A percentile compares a stretch with the other conserved stretches of the same genome.
Conservation (phyloP, 2,797 vertebrate species). For the Enteromius unitaeniatus region DNA sequence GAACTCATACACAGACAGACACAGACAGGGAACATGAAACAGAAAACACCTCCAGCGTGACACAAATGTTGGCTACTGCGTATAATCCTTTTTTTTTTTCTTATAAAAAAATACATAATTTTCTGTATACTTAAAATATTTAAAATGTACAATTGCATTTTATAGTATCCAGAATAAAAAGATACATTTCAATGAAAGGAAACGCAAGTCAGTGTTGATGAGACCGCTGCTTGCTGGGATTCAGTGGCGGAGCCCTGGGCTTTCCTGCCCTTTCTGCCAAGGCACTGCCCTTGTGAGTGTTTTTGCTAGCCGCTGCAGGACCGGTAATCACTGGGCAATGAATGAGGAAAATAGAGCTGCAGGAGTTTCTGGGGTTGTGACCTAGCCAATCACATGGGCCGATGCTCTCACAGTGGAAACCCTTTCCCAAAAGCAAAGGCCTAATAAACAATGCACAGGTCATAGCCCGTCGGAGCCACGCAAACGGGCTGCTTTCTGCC, state of each 20-base stretch:
- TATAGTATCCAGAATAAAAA: background rate
- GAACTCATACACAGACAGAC: too few species aligned
- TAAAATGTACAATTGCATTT: background rate
- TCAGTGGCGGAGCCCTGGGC: background rate
- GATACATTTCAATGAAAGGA: background rate
- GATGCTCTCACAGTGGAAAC: conserved; percentile 40
- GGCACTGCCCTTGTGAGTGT: conserved; percentile 21
- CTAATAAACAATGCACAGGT: conserved; percentile 51
- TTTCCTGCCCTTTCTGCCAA: conserved; percentile 26
- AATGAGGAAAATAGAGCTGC: conserved; percentile 56
- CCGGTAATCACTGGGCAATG: conserved; percentile 40
- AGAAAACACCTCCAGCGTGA: too few species aligned
- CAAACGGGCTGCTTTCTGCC: conserved; percentile 33
- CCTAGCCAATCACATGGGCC: conserved; percentile 57
- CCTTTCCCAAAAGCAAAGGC: conserved; percentile 48
- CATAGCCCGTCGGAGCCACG: conserved; percentile 31
- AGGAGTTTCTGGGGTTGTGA: conserved; percentile 48
- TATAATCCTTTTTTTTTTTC: too few species aligned
- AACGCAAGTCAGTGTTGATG: background rate
- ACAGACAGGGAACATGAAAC: too few species aligned
- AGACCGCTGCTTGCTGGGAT: conserved; percentile 26
- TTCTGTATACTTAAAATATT: too few species aligned
- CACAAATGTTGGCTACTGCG: too few species aligned
- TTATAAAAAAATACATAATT: too few species aligned
- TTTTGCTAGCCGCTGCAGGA: conserved; percentile 22